Evolutionary conservation across 2,113 vertebrate species (phyloP).

Genomic region (Pontoporia blainvillei): DNA sequence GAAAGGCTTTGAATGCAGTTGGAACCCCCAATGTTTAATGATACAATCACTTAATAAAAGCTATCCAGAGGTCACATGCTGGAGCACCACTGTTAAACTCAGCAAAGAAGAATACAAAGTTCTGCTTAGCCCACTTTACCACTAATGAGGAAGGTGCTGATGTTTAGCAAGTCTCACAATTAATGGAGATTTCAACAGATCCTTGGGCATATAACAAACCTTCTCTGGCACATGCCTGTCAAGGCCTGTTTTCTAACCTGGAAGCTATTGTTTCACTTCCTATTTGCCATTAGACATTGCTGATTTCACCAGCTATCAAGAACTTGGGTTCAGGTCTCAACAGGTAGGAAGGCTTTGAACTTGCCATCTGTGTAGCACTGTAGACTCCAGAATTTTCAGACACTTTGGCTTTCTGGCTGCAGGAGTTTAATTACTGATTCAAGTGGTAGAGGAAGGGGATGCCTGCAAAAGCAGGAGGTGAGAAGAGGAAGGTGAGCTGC

Average conservation of each 20-base stretch:
- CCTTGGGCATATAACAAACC: not conserved
- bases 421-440: not conserved
- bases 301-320: conserved; percentile 20
- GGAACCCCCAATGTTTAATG: not conserved
- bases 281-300: conserved; percentile 18
- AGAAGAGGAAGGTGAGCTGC: not conserved
- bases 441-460: not conserved
- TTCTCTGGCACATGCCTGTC: conserved; percentile 21
- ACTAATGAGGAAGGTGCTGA: not conserved
- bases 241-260: conserved; percentile 35
- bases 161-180: not conserved
- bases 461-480: not conserved
- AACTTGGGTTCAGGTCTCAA: conserved; percentile 23
- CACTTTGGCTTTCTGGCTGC: not conserved
- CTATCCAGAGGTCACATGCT: not conserved
- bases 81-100: not conserved
- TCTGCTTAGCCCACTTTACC: not conserved
- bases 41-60: not conserved
- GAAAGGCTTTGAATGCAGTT: not conserved
- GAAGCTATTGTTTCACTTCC: conserved; percentile 18
- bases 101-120: not conserved
- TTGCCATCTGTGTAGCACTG: not conserved
- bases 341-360: conserved; percentile 50
- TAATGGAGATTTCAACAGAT: not conserved
- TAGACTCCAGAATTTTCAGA: not conserved